Conservation (phyloP, 2,888 invertebrate species). For the Cylloceria caligata region DNA sequence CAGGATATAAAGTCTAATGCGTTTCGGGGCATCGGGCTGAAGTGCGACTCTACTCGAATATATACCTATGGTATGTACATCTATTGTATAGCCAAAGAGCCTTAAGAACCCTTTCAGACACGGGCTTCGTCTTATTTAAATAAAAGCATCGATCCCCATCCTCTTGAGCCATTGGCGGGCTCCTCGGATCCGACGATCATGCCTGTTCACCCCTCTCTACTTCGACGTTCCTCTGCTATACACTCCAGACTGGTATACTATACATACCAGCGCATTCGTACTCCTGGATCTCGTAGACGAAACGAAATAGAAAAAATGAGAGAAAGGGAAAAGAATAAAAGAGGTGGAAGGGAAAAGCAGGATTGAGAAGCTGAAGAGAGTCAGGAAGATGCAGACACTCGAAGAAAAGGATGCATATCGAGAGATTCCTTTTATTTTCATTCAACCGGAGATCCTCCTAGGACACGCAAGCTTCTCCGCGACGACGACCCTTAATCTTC, state of each 20-base stretch:
- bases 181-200: slow-evolving; percentile 60
- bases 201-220: slow-evolving; percentile 38
- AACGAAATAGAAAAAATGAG: slow-evolving; percentile 38
- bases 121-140: slow-evolving; percentile 74
- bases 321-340: slow-evolving; percentile 29
- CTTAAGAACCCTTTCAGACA: slow-evolving; percentile 75
- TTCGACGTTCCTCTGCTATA: slow-evolving; percentile 48
- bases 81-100: slow-evolving; percentile 63
- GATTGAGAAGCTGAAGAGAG: slow-evolving; percentile 27
- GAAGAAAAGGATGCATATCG: slow-evolving; percentile 52
- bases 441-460: slow-evolving; percentile 37
- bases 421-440: slow-evolving; percentile 49
- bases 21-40: slow-evolving; percentile 52
- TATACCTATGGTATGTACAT: slow-evolving; percentile 53
- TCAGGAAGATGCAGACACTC: slow-evolving; percentile 44
- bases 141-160: slow-evolving; percentile 72
- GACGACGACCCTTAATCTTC: slow-evolving; percentile 64
- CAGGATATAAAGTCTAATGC: slow-evolving; percentile 63
- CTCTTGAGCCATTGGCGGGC: slow-evolving; percentile 52
- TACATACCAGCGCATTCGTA: slow-evolving; percentile 39
- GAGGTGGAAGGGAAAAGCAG: slow-evolving; percentile 40
- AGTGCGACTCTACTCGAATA: slow-evolving; percentile 49
- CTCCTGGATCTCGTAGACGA: slow-evolving; percentile 38
- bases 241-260: slow-evolving; percentile 29
- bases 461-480: slow-evolving; percentile 41